Evolutionary conservation across 2,888 invertebrate genomes (phyloP).

Genomic region (Cephus nigrinus): DNA sequence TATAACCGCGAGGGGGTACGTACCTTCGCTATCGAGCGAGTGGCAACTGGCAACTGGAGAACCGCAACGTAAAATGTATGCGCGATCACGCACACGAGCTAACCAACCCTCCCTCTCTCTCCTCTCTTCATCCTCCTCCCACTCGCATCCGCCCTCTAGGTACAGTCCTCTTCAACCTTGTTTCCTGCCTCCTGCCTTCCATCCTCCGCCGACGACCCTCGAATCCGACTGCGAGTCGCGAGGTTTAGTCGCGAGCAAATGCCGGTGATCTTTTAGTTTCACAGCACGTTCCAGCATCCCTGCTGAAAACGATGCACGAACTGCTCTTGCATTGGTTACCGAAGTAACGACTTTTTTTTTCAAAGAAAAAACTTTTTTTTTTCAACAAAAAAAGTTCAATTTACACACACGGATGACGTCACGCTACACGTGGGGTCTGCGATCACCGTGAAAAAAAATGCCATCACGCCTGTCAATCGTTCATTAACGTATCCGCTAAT

Average conservation of each 20-base stretch:
- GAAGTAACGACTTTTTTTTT: too few species aligned
- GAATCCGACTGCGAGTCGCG: neutral
- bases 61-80: neutral
- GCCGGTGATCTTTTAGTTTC: neutral
- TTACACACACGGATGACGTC: neutral
- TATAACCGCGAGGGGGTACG: neutral
- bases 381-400: neutral
- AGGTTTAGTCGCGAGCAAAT: neutral
- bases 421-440: neutral
- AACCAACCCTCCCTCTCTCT: neutral
- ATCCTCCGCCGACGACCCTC: neutral
- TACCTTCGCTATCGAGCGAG: neutral
- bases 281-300: too few species aligned
- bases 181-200: neutral
- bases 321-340: too few species aligned
- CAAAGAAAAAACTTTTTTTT: neutral
- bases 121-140: neutral
- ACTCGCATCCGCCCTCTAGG: slow-evolving; percentile 9
- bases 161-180: neutral
- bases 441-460: neutral
- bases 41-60: neutral
- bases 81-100: neutral
- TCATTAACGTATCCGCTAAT: neutral
- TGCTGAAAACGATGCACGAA: too few species aligned
- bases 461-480: neutral